phyloP scores from a whole-genome alignment of 2,888 invertebrate species.

The Ischnura elegans region DNA sequence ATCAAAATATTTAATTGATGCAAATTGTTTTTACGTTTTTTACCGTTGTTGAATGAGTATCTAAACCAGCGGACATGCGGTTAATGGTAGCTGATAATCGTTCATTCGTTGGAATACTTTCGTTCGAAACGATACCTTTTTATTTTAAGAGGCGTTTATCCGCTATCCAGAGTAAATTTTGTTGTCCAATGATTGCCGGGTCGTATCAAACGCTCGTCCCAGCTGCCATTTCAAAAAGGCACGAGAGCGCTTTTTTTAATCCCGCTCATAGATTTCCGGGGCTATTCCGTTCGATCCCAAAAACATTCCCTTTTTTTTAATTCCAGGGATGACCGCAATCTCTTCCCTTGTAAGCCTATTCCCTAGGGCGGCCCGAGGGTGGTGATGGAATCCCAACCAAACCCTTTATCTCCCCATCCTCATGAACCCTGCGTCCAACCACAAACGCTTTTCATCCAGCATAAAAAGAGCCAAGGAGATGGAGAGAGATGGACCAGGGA shows the following conservation, averaged over 20 bases:
- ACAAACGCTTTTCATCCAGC: background rate
- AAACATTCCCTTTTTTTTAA: background rate
- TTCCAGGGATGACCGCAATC: background rate
- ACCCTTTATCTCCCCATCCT: background rate
- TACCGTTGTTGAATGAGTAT: too few relatives aligned
- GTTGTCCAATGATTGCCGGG: too few relatives aligned
- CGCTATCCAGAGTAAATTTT: too few relatives aligned
- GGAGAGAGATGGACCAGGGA: background rate
- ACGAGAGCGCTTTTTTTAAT: background rate
- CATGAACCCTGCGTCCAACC: background rate
- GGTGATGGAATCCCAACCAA: background rate
- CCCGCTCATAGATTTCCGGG: background rate
- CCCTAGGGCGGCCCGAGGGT: background rate
- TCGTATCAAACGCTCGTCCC: too few relatives aligned
- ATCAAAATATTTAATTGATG: too few relatives aligned
- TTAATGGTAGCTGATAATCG: too few relatives aligned
- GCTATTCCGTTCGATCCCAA: background rate
- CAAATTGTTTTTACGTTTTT: too few relatives aligned
- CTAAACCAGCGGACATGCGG: too few relatives aligned
- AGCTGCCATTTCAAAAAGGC: too few relatives aligned
- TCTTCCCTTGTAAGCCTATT: background rate
- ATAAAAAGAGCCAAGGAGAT: background rate
- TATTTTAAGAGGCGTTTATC: too few relatives aligned
- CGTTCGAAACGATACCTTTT: too few relatives aligned
- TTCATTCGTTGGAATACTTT: too few relatives aligned